Evolutionary conservation across 2,888 invertebrate species (phyloP).

Genomic region (Girardia tigrina): DNA sequence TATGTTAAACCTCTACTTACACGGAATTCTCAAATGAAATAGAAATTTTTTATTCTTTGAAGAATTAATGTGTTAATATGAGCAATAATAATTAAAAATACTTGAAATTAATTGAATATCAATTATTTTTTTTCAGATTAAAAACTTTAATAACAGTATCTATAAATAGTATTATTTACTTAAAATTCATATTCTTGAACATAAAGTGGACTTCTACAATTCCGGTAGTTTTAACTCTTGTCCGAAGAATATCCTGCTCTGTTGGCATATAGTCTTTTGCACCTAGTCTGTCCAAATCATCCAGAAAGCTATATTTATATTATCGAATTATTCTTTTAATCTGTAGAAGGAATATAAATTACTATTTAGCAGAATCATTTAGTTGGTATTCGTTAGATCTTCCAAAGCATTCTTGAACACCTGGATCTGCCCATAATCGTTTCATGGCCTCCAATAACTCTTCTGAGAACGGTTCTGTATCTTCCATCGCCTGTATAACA

Average conservation of each 20-base stretch:
- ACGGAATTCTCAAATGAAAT: too few relatives aligned
- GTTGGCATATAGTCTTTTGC: slow-evolving; percentile 96
- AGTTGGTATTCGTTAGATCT: slow-evolving; percentile 56
- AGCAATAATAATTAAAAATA: too few relatives aligned
- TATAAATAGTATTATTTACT: too few relatives aligned
- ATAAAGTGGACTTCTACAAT: slow-evolving; percentile 99
- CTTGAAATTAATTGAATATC: too few relatives aligned
- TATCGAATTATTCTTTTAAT: too few relatives aligned
- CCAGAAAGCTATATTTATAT: slow-evolving; percentile 95
- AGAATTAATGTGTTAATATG: too few relatives aligned
- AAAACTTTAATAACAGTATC: too few relatives aligned
- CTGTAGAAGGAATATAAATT: too few relatives aligned
- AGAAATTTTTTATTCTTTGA: too few relatives aligned
- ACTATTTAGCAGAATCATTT: slow-evolving; percentile 77
- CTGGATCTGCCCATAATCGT: slow-evolving; percentile 69
- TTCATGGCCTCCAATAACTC: slow-evolving; percentile 75
- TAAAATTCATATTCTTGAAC: slow-evolving; percentile 80
- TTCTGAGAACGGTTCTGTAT: slow-evolving; percentile 74
- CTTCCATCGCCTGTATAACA: slow-evolving; percentile 98
- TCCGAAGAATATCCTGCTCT: slow-evolving; percentile 96
- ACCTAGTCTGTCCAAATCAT: slow-evolving; percentile 95
- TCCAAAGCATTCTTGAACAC: slow-evolving; percentile 64
- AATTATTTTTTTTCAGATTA: too few relatives aligned
- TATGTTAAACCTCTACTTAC: too few relatives aligned
- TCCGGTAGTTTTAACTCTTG: slow-evolving; percentile 97